A percentile compares a stretch with the other conserved stretches of the same genome.
phyloP scores from a whole-genome alignment of 2,888 invertebrate species.

The Sclerodermus sp. region DNA sequence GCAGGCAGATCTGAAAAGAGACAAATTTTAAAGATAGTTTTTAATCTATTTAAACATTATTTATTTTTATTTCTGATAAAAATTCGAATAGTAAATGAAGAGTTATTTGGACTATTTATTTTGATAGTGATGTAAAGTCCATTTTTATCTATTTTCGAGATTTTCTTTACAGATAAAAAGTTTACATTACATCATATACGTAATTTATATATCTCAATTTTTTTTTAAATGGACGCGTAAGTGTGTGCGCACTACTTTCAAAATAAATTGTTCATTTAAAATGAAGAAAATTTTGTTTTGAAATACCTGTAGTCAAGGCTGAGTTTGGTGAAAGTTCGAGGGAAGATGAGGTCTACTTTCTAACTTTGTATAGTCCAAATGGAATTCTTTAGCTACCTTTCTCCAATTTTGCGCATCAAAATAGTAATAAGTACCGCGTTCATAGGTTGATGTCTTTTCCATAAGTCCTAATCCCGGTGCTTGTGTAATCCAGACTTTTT shows the following conservation, averaged over 20 bases:
- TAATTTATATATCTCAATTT: too few species aligned
- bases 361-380: constrained; percentile 97
- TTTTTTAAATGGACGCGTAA: constrained; percentile 10
- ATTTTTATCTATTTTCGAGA: too few species aligned
- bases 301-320: constrained; percentile 55
- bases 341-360: constrained; percentile 88
- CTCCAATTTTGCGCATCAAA: constrained; percentile 99
- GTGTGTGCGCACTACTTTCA: background rate
- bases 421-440: constrained; percentile 98
- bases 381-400: constrained; percentile 98
- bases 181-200: too few species aligned
- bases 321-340: constrained; percentile 66
- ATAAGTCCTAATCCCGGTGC: constrained; percentile 92
- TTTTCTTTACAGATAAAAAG: too few species aligned
- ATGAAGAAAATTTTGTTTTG: background rate
- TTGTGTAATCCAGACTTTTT: constrained; percentile 98
- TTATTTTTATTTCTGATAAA: background rate
- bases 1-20: constrained; percentile 54
- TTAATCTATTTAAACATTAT: background rate
- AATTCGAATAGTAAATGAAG: too few species aligned
- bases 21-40: background rate
- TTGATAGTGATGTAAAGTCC: too few species aligned
- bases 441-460: constrained; percentile 94
- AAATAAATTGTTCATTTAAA: constrained; percentile 1
- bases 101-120: too few species aligned